Conservation (phyloP, 1,140 invertebrate species). For the Aradophagus sp. region DNA sequence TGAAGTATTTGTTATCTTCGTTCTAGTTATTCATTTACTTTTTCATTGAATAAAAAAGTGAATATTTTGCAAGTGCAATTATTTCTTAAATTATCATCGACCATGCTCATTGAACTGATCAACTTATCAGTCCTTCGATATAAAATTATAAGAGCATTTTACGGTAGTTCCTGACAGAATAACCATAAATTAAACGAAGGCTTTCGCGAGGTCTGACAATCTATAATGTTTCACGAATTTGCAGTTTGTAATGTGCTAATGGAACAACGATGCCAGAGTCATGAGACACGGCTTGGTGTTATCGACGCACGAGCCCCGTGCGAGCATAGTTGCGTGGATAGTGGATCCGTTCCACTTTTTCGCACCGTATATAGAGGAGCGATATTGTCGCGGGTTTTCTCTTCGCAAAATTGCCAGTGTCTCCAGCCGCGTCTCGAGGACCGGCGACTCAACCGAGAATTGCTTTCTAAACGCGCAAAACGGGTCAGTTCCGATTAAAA, state of each 20-base stretch:
- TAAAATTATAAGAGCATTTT: constrained; percentile 24
- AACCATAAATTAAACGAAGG: constrained; percentile 50
- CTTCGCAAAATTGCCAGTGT: constrained; percentile 59
- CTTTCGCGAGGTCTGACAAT: too few relatives aligned
- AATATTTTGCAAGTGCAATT: too few relatives aligned
- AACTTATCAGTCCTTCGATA: constrained; percentile 33
- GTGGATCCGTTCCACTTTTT: constrained; percentile 68
- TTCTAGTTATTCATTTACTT: too few relatives aligned
- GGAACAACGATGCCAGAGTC: constrained; percentile 34
- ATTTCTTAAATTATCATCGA: too few relatives aligned
- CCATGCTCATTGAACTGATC: constrained; percentile 6
- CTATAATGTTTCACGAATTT: too few relatives aligned
- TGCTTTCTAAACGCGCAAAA: constrained; percentile 68
- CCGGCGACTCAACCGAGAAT: constrained; percentile 46
- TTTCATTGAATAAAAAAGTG: too few relatives aligned
- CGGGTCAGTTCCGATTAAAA: too few relatives aligned
- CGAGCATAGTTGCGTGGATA: constrained; percentile 51
- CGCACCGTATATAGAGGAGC: constrained; percentile 59
- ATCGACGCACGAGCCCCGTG: constrained; percentile 46
- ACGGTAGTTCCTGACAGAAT: constrained; percentile 50
- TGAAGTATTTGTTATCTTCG: too few relatives aligned
- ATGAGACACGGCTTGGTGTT: constrained; percentile 38
- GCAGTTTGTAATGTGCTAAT: constrained; percentile 50
- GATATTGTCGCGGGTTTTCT: constrained; percentile 63
- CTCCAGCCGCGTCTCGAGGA: constrained; percentile 30